Conservation (phyloP, 2,888 invertebrate genomes). For the Esperia sulphurella region DNA sequence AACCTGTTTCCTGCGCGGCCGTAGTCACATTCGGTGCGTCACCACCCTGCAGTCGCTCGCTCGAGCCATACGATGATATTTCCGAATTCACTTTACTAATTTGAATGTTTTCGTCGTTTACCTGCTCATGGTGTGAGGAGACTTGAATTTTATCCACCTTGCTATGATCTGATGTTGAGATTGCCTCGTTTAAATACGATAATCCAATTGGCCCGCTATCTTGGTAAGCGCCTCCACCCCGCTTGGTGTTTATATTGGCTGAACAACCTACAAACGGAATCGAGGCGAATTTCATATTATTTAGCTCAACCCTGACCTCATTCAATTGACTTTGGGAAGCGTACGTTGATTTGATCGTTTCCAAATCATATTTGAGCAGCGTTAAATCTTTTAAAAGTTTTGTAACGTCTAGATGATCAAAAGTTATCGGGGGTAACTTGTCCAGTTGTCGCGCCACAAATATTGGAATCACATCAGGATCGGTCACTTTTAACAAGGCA, state of each 20-base stretch:
- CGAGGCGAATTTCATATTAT: background rate
- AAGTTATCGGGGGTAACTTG: conserved; percentile 10
- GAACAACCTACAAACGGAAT: background rate
- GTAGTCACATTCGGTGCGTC: no score
- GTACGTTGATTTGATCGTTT: background rate
- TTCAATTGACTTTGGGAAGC: background rate
- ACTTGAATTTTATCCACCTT: no score
- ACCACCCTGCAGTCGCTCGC: no score
- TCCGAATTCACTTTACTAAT: no score
- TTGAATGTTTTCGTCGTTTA: no score
- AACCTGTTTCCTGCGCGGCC: no score
- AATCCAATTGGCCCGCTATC: conserved; percentile 4
- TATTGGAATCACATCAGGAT: conserved; percentile 7
- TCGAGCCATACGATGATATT: no score
- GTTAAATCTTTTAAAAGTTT: conserved; percentile 12
- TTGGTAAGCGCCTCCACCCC: background rate
- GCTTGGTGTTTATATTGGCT: background rate
- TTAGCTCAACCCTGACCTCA: background rate
- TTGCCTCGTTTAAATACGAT: background rate
- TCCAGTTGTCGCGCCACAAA: conserved; percentile 14
- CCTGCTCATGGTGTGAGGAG: no score
- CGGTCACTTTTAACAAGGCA: conserved; percentile 8
- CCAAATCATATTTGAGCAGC: background rate
- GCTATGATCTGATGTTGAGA: no score
- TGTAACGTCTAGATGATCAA: conserved; percentile 13